Base-by-base conservation (phyloP, 1,140 invertebrate species). In the Stenopsyche tienmushanensis region DNA sequence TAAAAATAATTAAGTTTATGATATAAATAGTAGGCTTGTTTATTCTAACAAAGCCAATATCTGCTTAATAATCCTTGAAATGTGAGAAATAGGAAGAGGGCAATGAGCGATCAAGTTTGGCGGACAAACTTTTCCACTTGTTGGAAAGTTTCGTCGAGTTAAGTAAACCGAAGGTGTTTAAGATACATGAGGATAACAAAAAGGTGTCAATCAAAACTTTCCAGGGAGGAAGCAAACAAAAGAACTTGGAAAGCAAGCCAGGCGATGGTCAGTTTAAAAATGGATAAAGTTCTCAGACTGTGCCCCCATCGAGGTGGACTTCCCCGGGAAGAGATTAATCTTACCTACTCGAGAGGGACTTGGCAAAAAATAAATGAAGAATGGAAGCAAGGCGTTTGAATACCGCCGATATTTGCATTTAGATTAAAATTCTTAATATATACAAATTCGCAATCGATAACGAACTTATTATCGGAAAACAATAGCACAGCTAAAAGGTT, bases 391-490 rank as follows among this genome's bases (percentile, higher is more conserved):
- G n/a, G n/a, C n/a, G n/a, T n/a, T n/a, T n/a, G n/a, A n/a, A n/a
- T n/a, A n/a, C n/a, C n/a, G n/a, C n/a, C n/a, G n/a, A n/a, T n/a
- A n/a, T n/a, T n/a, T n/a, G n/a, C n/a, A n/a, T n/a, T n/a, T n/a
- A n/a, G n/a, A 50, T 50, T 3, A 8, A 3, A 20, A 8, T 18
- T 29, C 10, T 53, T n/a, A 5, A 20, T 15, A 39, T 57, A 57
- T 54, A 54, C 39, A 34, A 34, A 18, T 54, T 54, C 21, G 24
- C 39, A 54, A 54, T 57, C 54, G 20, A 21, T 44, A 57, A 57
- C 21, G 54, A 57, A 20, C 23, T 25, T 26, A 39, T 57, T 57
- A 57, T 57, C 54, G 54, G 54, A 57, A 57, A 57, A 57, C 54
- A 57, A 57, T 57, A 44, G 41, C 18, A 9, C 24, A 25, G 1